Conservation (phyloP, 2,888 invertebrate genomes). For the Drosophila meridiana region DNA sequence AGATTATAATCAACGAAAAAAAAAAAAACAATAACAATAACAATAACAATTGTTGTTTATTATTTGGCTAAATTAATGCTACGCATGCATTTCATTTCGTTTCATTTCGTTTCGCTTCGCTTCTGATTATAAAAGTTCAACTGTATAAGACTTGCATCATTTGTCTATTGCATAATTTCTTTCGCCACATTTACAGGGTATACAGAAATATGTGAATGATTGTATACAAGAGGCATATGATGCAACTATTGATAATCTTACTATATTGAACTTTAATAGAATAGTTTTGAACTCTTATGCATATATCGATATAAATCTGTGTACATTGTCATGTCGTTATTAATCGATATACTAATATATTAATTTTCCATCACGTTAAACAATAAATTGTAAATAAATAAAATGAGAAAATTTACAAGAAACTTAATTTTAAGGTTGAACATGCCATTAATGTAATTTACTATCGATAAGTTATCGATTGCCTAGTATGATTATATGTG, state of each 20-base stretch:
- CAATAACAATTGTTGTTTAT: conserved; percentile 6
- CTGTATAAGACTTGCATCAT: conserved; percentile 10
- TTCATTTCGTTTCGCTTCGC: conserved; percentile 1
- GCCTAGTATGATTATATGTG: background rate
- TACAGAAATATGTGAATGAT: background rate
- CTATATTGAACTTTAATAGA: background rate
- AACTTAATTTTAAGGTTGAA: background rate
- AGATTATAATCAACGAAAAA: conserved; percentile 20
- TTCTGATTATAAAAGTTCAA: conserved; percentile 12
- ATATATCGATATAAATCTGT: no score
- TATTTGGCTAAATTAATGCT: background rate
- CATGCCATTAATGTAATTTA: background rate
- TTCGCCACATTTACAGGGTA: background rate
- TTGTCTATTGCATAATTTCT: background rate
- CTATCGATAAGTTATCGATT: background rate
- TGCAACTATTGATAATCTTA: background rate
- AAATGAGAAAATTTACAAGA: background rate
- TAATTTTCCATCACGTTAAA: background rate
- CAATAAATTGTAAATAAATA: background rate
- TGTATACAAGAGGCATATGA: background rate
- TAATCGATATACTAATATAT: no score
- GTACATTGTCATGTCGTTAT: no score
- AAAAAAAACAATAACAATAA: background rate
- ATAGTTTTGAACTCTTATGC: background rate
- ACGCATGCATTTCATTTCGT: conserved; percentile 11